phyloP scores from a whole-genome alignment of 2,797 vertebrate species.

The Selene dorsalis region DNA sequence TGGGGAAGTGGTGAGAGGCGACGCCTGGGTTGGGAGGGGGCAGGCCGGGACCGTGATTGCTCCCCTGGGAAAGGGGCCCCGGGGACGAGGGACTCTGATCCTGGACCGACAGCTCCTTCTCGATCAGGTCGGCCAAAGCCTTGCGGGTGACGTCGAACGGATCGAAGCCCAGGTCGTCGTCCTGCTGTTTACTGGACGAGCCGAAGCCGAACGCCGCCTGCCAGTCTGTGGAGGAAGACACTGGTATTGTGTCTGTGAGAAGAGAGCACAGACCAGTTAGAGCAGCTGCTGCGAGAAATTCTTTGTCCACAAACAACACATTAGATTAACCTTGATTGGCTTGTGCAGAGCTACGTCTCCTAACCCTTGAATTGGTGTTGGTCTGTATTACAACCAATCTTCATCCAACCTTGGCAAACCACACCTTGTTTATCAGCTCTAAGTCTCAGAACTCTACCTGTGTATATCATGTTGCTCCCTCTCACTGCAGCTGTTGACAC shows the following conservation, averaged over 20 bases:
- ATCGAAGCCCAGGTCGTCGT: slow-evolving; percentile 98
- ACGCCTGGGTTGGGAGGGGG: slow-evolving; percentile 74
- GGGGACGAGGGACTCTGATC: slow-evolving; percentile 91
- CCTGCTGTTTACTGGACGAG: slow-evolving; percentile 94
- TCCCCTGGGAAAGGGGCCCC: slow-evolving; percentile 80
- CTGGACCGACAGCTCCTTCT: slow-evolving; percentile 98
- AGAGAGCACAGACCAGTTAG: slow-evolving; percentile 19
- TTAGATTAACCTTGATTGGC: neutral
- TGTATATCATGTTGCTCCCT: neutral
- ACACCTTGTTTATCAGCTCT: neutral
- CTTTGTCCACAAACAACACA: neutral
- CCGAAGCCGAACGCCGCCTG: slow-evolving; percentile 99
- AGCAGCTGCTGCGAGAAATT: neutral
- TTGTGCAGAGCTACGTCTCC: neutral
- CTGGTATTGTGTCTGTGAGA: slow-evolving; percentile 94
- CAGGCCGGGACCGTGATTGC: slow-evolving; percentile 82
- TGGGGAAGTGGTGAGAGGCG: slow-evolving; percentile 84
- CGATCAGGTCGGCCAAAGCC: slow-evolving; percentile 98
- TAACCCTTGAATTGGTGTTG: neutral
- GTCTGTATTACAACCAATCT: neutral
- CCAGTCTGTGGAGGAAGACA: slow-evolving; percentile 99
- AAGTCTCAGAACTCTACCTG: neutral
- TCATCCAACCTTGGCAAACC: neutral
- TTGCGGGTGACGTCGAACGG: slow-evolving; percentile 98
- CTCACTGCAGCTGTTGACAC: neutral